Conservation (phyloP, 2,797 vertebrate species). For the Cyprinodon diabolis region DNA sequence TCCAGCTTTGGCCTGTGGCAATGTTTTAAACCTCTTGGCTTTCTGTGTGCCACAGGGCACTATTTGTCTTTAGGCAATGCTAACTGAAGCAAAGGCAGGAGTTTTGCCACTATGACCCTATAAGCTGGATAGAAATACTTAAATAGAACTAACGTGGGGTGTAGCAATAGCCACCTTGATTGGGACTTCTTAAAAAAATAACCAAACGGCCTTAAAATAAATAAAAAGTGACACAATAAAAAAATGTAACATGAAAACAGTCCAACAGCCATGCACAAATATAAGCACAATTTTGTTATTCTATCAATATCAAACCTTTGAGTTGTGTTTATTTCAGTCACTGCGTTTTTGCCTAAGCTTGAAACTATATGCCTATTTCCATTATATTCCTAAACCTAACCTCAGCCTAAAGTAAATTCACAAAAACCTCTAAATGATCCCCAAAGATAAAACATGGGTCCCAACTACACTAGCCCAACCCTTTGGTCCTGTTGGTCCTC, state of each 20-base stretch:
- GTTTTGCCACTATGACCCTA: conserved; percentile 44
- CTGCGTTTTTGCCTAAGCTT: no score
- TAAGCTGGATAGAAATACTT: conserved; percentile 1
- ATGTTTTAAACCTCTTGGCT: conserved; percentile 58
- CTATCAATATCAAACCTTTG: no score
- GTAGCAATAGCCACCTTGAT: background rate
- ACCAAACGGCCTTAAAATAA: background rate
- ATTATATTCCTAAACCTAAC: no score
- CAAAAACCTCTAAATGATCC: no score
- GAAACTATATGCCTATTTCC: no score
- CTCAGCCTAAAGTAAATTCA: no score
- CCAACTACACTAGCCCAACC: no score
- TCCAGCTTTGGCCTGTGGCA: conserved; percentile 53
- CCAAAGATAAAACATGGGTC: no score
- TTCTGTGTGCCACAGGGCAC: conserved; percentile 35
- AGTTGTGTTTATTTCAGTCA: no score
- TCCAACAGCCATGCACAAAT: no score
- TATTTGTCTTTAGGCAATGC: conserved; percentile 30
- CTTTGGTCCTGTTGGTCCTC: no score
- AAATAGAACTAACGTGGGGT: conserved; percentile 4
- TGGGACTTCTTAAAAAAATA: background rate
- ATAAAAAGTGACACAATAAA: background rate
- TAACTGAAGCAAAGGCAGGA: conserved; percentile 43
- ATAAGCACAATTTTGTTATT: no score
- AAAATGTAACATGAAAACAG: background rate